phyloP scores from a whole-genome alignment of 30 jellyfish, hydroid and myxozoan genomes.

The Aurelia coerulea region DNA sequence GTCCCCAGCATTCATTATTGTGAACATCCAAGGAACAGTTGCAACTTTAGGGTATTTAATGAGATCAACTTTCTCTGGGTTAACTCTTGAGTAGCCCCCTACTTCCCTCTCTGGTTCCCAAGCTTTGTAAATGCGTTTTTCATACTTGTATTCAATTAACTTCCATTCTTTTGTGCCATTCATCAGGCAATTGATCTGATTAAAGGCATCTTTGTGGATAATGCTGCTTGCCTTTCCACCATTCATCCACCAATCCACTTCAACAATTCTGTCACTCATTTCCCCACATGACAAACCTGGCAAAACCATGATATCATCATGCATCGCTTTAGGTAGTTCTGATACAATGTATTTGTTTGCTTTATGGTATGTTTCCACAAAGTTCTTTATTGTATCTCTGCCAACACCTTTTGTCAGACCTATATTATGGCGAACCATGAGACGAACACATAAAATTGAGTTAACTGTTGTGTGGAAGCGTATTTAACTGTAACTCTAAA shows the following conservation, averaged over 20 bases:
- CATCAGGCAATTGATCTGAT: conserved; percentile 78
- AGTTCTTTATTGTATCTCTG: conserved; percentile 66
- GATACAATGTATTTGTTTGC: conserved; percentile 72
- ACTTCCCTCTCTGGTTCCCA: conserved; percentile 77
- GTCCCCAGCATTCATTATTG: conserved; percentile 67
- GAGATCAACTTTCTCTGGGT: conserved; percentile 77
- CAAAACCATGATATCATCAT: conserved; percentile 63
- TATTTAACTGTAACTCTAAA: too few species aligned
- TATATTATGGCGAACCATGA: too few species aligned
- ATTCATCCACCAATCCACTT: conserved; percentile 83
- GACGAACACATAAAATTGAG: too few species aligned
- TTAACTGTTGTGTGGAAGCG: too few species aligned
- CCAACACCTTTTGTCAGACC: too few species aligned
- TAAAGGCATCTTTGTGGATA: conserved; percentile 81
- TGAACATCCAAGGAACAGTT: conserved; percentile 75
- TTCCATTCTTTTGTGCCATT: conserved; percentile 90
- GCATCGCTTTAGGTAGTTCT: conserved; percentile 80
- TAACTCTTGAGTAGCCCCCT: conserved; percentile 78
- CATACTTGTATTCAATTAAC: conserved; percentile 65
- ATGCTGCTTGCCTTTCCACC: conserved; percentile 82
- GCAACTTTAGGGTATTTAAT: conserved; percentile 67
- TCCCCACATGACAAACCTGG: conserved; percentile 81
- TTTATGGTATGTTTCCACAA: conserved; percentile 54
- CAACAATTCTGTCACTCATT: conserved; percentile 55
- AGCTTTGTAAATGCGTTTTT: conserved; percentile 71